A percentile compares a stretch with the other conserved stretches of the same genome.
Conservation (phyloP, 2,888 invertebrate genomes). For the Euspilapteryx auroguttella region DNA sequence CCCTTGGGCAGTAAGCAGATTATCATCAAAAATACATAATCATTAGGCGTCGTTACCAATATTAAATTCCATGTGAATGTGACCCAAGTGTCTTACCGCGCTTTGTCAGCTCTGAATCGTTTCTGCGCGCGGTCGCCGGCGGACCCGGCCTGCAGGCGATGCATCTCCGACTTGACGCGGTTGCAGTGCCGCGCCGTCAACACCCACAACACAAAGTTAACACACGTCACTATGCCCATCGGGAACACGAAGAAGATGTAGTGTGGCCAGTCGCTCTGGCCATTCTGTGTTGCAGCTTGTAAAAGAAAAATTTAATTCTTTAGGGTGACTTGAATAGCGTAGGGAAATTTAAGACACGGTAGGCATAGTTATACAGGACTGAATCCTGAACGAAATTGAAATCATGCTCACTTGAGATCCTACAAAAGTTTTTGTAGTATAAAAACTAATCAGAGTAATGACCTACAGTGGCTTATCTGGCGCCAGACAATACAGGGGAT, state of each 20-base stretch:
- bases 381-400: too few relatives aligned
- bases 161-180: conserved; percentile 74
- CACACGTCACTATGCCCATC: conserved; percentile 62
- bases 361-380: too few relatives aligned
- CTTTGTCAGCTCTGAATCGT: conserved; percentile 68
- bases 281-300: conserved; percentile 33
- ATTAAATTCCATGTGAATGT: too few relatives aligned
- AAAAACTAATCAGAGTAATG: too few relatives aligned
- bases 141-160: conserved; percentile 66
- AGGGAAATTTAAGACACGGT: too few relatives aligned
- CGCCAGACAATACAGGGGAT: too few relatives aligned
- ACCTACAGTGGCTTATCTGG: too few relatives aligned
- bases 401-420: too few relatives aligned
- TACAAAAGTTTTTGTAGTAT: too few relatives aligned
- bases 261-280: conserved; percentile 38
- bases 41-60: too few relatives aligned
- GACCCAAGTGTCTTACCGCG: conserved; percentile 67
- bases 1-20: too few relatives aligned
- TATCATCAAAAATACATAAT: too few relatives aligned
- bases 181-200: conserved; percentile 71
- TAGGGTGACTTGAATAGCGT: not conserved
- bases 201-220: conserved; percentile 69
- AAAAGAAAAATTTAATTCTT: conserved; percentile 9
- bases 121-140: conserved; percentile 61
- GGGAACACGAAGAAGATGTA: conserved; percentile 69